phyloP scores from a whole-genome alignment of 2,888 invertebrate genomes.

The Xanthorhoe spadicearia region DNA sequence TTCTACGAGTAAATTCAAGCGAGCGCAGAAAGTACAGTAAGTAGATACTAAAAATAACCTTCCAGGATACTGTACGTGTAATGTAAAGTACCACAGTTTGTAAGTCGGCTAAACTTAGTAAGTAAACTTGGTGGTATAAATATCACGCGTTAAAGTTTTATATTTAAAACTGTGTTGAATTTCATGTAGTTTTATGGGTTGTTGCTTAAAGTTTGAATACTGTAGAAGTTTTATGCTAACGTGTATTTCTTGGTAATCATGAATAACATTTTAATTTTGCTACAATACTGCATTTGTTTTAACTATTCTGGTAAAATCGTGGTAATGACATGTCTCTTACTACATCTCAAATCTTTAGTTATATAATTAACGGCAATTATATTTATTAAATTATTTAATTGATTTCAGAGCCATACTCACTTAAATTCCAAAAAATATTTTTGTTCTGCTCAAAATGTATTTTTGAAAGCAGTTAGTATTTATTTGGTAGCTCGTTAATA shows the following conservation, averaged over 20 bases:
- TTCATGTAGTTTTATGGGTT: slow-evolving; percentile 25
- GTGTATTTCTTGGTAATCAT: not conserved
- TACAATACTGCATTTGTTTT: too few relatives aligned
- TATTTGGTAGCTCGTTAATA: too few relatives aligned
- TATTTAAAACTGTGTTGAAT: slow-evolving; percentile 43
- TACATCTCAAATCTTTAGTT: too few relatives aligned
- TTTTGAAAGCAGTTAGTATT: too few relatives aligned
- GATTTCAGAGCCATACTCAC: too few relatives aligned
- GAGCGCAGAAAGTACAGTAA: slow-evolving; percentile 3
- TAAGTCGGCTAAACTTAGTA: slow-evolving; percentile 49
- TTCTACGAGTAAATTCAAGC: slow-evolving; percentile 8
- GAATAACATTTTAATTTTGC: not conserved
- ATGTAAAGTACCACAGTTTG: slow-evolving; percentile 49
- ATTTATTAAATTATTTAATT: too few relatives aligned
- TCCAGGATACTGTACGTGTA: slow-evolving; percentile 47
- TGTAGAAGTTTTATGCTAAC: not conserved
- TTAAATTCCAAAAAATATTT: too few relatives aligned
- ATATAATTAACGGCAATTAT: too few relatives aligned
- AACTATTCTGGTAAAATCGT: too few relatives aligned
- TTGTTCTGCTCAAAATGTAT: too few relatives aligned
- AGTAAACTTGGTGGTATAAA: slow-evolving; percentile 50
- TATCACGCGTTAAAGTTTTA: slow-evolving; percentile 43
- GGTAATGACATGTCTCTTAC: too few relatives aligned
- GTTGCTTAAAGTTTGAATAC: slow-evolving; percentile 14
- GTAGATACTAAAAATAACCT: slow-evolving; percentile 19